A percentile compares a stretch with the other conserved stretches of the same genome.
These are phyloP conservation scores for Argyrosomus japonicus DNA, from an alignment of 2,113 vertebrate species.

Conservation along the genomic window DNA sequence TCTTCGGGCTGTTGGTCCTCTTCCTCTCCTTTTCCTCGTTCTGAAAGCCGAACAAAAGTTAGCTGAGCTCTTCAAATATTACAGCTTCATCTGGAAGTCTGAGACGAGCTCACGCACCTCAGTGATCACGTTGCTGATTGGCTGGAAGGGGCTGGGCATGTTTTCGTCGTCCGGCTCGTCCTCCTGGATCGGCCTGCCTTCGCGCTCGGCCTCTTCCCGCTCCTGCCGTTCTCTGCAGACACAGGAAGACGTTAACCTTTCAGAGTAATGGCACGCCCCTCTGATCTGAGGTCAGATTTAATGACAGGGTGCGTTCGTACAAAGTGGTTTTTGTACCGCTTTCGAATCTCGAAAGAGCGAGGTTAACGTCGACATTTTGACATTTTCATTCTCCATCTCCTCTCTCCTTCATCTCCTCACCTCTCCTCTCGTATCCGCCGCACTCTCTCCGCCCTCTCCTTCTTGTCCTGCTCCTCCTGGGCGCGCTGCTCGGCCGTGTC, in stretches of 20 bases:
- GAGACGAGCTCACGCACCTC: constrained; percentile 82
- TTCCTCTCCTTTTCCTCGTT: constrained; percentile 88
- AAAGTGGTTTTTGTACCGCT: background rate
- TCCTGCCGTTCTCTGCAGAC: constrained; percentile 84
- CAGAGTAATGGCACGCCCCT: background rate
- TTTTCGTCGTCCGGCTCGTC: constrained; percentile 79
- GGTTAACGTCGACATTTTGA: background rate
- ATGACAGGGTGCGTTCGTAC: background rate
- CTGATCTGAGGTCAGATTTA: constrained; percentile 7
- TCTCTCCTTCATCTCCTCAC: constrained; percentile 71
- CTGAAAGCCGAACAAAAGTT: constrained; percentile 68
- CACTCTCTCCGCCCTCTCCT: constrained; percentile 91
- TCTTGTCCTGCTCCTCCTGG: constrained; percentile 92
- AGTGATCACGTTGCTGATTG: constrained; percentile 87
- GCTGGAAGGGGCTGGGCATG: constrained; percentile 90
- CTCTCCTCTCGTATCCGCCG: constrained; percentile 90
- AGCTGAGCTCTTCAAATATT: background rate
- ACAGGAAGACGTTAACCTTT: constrained; percentile 25
- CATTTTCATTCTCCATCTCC: background rate
- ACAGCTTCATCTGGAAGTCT: background rate
- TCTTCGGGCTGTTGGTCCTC: constrained; percentile 66
- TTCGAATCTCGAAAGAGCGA: background rate
- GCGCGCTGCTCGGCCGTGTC: constrained; percentile 92
- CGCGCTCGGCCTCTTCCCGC: constrained; percentile 83
- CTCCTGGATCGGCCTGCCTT: constrained; percentile 80